Base-by-base conservation (phyloP, 2,888 invertebrate genomes). In the Acleris sparsana region DNA sequence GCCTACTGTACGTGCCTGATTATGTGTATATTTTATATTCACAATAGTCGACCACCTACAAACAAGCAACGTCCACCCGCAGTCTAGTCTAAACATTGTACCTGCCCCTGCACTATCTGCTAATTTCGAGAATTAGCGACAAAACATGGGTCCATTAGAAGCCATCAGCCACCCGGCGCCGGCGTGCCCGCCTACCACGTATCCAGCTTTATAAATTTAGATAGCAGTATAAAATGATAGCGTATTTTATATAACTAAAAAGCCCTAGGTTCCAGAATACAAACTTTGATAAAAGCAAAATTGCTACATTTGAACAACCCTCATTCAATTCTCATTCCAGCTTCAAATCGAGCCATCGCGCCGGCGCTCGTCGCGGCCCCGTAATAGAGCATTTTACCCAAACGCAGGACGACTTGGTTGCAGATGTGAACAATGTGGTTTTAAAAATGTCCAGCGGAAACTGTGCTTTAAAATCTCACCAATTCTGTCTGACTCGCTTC, bases 381-480 rank as follows among this genome's bases (percentile, higher is more conserved):
- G 53, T 51, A 63, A 63, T 51, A 56, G 48, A 59, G 39, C 43
- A n/a, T 18, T 51, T 62, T 20, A 43, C 25, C 22, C 49, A 16
- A 51, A 62, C 49, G 39, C 22, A 46, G 44, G 51, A 51, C 39
- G n/a, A 43, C 51, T 44, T 51, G 11, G 51, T 18, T 43, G 17
- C 55, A 51, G 51, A 56, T 51, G 25, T 55, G 56, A 25, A 56
- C 56, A 60, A 60, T 60, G 39, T n/a, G 51, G n/a, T 52, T 60
- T 46, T 52, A 60, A 60, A 59, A 60, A 22, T 60, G 33, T 43
- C 22, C 43, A 60, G 51, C 43, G 22, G 7, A 39, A 56, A 25
- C 33, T 49, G 25, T 13, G 39, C 39, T 33, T 49, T 48, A 51
- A 56, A 56, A 56, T 63, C 43, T 25, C 25, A 25, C 33, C 56